Evolutionary conservation across 2,113 vertebrate genomes (phyloP), one percentile per base, ranked within the genome.

Genomic region (Anarrhichthys ocellatus): DNA sequence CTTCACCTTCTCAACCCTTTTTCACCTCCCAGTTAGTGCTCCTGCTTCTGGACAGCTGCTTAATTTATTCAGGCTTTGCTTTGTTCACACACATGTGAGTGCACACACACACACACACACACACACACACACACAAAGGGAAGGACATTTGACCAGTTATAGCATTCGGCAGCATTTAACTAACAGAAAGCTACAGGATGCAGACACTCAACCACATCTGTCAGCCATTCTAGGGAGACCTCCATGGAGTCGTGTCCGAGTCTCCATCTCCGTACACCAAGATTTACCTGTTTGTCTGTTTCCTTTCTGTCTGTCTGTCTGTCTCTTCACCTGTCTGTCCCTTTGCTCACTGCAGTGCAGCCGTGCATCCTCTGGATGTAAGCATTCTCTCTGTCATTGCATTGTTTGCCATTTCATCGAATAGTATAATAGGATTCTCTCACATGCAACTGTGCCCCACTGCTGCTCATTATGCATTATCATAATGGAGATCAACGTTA

Each of bases 321-420:
- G 76, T 86, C 67, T 90, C 70, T 83, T 86, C 83, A 87, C 89
- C 84, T 85, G 84, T 90, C 86, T 81, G 81, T 88, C 82, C 80
- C 54, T 88, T 8, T 34, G 88, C 87, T 91, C 91, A 84, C 86
- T 89, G 91, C 90, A 83, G 93, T 88, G 78, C 88, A 83, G 82
- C 92, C 85, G 74, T 87, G 88, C 87, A 91, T 93, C 92, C 85
- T 89, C 64, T 81, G 87, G 91, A 91, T 91, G 91, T 91, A 92
- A 93, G 93, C 91, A 90, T 90, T 83, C 84, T 91, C 86, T 90
- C 87, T 85, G 85, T 86, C 87, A 75, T 83, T 82, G 82, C 74
- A 34, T 82, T 61, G 61, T 89, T 86, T 86, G 61, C 70, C 85
- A 76, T 79, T 80, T 80, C 78, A 85, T 83, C 61, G 17, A 54